A percentile compares a stretch with the other conserved stretches of the same genome.
Conservation (phyloP, 2,888 invertebrate species). For the Andrena hattorfiana region DNA sequence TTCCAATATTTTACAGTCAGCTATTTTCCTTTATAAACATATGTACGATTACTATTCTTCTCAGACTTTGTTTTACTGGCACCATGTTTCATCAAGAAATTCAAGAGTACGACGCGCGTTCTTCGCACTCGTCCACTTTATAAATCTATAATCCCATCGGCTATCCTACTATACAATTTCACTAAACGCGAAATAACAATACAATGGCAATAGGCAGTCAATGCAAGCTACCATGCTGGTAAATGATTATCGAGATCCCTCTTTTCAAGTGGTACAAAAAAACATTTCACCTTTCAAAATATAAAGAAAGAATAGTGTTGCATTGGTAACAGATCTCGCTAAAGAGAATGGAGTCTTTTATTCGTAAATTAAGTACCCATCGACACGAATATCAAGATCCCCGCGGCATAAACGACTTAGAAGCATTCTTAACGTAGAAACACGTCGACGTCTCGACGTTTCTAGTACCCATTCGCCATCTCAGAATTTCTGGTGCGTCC, state of each 20-base stretch:
- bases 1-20: constrained; percentile 25
- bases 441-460: not conserved
- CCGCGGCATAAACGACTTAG: not conserved
- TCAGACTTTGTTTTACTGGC: constrained; percentile 18
- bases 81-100: constrained; percentile 6
- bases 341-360: not conserved
- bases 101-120: not conserved
- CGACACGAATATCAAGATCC: not conserved
- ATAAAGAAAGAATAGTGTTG: not conserved
- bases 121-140: not conserved
- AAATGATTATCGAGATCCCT: constrained; percentile 7
- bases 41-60: not conserved
- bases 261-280: not conserved
- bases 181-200: constrained; percentile 42
- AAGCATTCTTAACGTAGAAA: not conserved
- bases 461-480: not conserved
- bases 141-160: not conserved
- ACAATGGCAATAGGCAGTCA: constrained; percentile 71
- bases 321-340: not conserved
- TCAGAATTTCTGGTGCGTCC: constrained; percentile 84
- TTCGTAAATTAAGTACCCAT: not conserved
- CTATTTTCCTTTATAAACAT: constrained; percentile 6
- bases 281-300: not conserved
- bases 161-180: not conserved
- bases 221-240: constrained; percentile 22